These are phyloP conservation scores for Ceratosolen solmsi DNA, from an alignment of 1,140 invertebrate species.

Conservation along the genomic window DNA sequence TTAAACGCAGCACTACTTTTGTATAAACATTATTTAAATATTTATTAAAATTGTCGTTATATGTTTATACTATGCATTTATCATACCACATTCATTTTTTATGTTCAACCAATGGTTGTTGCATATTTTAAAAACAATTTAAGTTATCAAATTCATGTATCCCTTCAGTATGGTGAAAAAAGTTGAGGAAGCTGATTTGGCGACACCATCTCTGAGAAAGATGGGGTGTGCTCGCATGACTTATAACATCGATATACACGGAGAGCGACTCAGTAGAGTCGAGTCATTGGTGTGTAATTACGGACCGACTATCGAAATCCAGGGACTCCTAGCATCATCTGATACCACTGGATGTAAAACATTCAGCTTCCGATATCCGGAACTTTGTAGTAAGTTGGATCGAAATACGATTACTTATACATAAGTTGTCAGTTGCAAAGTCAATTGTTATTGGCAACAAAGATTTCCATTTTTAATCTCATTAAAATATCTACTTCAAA, in stretches of 20 bases:
- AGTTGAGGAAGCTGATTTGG: not conserved
- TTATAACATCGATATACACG: slow-evolving; percentile 54
- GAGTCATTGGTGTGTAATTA: slow-evolving; percentile 69
- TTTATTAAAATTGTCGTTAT: too few species aligned
- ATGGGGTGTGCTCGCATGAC: slow-evolving; percentile 63
- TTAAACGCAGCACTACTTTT: too few species aligned
- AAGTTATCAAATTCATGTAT: not conserved
- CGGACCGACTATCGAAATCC: slow-evolving; percentile 65
- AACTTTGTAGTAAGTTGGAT: slow-evolving; percentile 63
- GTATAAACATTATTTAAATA: too few species aligned
- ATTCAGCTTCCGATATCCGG: slow-evolving; percentile 59
- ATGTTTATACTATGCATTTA: too few species aligned
- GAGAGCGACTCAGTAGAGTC: slow-evolving; percentile 51
- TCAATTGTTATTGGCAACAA: not conserved
- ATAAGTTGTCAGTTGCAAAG: too few species aligned
- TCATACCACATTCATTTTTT: too few species aligned
- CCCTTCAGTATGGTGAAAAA: too few species aligned
- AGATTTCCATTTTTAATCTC: too few species aligned
- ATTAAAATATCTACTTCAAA: too few species aligned
- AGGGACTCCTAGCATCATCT: slow-evolving; percentile 48
- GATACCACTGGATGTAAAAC: slow-evolving; percentile 59
- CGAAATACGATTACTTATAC: not conserved
- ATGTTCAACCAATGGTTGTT: too few species aligned
- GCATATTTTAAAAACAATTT: too few species aligned
- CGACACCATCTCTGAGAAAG: slow-evolving; percentile 39